Conservation (phyloP, 2,113 vertebrate species). For the Leptobrachium ailaonicum region DNA sequence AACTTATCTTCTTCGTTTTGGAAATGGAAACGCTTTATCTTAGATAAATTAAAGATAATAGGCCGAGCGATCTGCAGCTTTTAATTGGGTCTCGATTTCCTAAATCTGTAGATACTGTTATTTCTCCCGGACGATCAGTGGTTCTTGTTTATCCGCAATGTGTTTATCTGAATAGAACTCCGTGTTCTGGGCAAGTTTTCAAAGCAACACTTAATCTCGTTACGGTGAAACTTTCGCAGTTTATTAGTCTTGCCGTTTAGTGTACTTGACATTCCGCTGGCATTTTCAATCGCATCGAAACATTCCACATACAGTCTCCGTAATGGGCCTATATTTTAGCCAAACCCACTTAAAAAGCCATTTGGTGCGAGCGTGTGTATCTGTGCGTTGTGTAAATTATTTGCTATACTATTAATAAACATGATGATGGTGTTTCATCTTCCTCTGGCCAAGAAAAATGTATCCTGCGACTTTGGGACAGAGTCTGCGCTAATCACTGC, state of each 20-base stretch:
- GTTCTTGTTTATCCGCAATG: slow-evolving; percentile 19
- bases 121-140: background rate
- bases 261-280: slow-evolving; percentile 19
- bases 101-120: too few relatives aligned
- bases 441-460: too few relatives aligned
- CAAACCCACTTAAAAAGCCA: slow-evolving; percentile 15
- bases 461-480: too few relatives aligned
- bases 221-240: slow-evolving; percentile 20
- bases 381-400: slow-evolving; percentile 1
- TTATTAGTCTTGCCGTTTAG: slow-evolving; percentile 17
- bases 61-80: too few relatives aligned
- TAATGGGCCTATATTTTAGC: background rate
- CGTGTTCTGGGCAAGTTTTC: slow-evolving; percentile 36
- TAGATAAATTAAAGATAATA: too few relatives aligned
- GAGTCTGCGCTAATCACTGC: too few relatives aligned
- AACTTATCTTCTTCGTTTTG: too few relatives aligned
- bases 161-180: slow-evolving; percentile 24
- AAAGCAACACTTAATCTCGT: slow-evolving; percentile 31
- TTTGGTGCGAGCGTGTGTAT: background rate
- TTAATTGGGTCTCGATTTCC: too few relatives aligned
- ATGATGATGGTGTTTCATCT: background rate
- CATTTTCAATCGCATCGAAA: slow-evolving; percentile 1
- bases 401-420: background rate
- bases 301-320: background rate
- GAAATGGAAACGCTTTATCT: too few relatives aligned